A percentile compares a stretch with the other conserved stretches of the same genome.
These are phyloP conservation scores for Falcaria lacertinaria DNA, from an alignment of 2,888 invertebrate genomes.

Conservation along the genomic window DNA sequence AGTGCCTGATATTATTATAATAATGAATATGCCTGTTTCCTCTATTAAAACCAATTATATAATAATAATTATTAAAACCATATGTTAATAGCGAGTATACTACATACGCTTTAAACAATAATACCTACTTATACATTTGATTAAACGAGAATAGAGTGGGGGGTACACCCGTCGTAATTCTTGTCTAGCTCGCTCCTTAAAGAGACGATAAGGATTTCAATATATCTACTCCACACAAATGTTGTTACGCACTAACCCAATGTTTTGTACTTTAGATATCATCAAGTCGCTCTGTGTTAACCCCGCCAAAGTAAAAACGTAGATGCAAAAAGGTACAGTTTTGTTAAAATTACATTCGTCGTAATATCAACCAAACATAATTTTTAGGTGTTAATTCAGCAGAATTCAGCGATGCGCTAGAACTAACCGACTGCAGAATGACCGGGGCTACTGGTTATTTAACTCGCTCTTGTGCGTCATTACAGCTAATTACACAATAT, in stretches of 20 bases:
- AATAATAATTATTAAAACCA: slow-evolving; percentile 16
- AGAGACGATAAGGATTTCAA: background rate
- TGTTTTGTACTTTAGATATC: background rate
- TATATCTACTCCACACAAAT: background rate
- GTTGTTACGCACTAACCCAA: background rate
- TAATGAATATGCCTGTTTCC: slow-evolving; percentile 25
- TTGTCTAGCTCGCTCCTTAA: background rate
- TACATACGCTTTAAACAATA: too few species aligned
- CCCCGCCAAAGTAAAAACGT: slow-evolving; percentile 4
- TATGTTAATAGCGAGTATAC: slow-evolving; percentile 32
- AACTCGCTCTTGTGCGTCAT: slow-evolving; percentile 33
- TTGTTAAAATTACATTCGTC: slow-evolving; percentile 50
- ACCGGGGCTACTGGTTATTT: background rate
- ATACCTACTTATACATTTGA: too few species aligned
- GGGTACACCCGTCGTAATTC: slow-evolving; percentile 12
- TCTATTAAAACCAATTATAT: too few species aligned
- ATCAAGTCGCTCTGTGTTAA: background rate
- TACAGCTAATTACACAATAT: slow-evolving; percentile 49
- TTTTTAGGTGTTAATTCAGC: background rate
- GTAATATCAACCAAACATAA: slow-evolving; percentile 13
- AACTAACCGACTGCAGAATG: slow-evolving; percentile 11
- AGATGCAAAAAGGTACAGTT: slow-evolving; percentile 29
- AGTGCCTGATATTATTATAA: slow-evolving; percentile 41
- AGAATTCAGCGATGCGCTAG: slow-evolving; percentile 8
- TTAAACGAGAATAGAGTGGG: slow-evolving; percentile 37